Conservation (phyloP, 2,888 invertebrate species). For the Eumerus sabulonum region DNA sequence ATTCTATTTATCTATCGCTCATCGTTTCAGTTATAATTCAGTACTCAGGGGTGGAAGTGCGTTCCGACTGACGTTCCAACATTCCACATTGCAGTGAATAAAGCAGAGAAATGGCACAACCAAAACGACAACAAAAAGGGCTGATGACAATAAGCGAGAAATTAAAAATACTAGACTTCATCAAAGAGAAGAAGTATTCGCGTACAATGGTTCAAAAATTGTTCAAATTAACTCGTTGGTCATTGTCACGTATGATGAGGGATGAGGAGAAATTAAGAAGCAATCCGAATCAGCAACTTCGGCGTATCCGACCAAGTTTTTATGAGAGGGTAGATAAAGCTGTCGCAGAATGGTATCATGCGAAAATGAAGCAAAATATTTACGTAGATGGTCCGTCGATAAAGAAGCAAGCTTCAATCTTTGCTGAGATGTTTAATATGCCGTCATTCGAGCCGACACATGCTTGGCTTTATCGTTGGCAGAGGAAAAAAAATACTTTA, state of each 20-base stretch:
- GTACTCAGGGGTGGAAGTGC: not conserved
- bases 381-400: conserved; percentile 2
- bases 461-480: conserved; percentile 29
- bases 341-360: conserved; percentile 6
- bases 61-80: not conserved
- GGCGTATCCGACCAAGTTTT: not conserved
- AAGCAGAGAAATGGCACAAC: not conserved
- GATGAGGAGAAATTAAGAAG: not conserved
- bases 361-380: not conserved
- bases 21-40: too few relatives aligned
- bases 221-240: not conserved
- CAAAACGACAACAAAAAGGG: not conserved
- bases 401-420: not conserved
- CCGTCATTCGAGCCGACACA: not conserved
- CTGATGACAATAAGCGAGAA: not conserved
- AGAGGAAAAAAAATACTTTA: conserved; percentile 8
- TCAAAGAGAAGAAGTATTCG: not conserved
- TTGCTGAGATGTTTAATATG: conserved; percentile 7
- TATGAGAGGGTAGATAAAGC: not conserved
- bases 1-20: too few relatives aligned
- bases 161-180: not conserved
- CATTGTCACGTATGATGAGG: not conserved
- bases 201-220: not conserved
- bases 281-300: not conserved
- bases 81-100: not conserved